Evolutionary conservation across 37 sponge, comb jelly and placozoan genomes (phyloP).

Genomic region (Lycopodina hypogea): DNA sequence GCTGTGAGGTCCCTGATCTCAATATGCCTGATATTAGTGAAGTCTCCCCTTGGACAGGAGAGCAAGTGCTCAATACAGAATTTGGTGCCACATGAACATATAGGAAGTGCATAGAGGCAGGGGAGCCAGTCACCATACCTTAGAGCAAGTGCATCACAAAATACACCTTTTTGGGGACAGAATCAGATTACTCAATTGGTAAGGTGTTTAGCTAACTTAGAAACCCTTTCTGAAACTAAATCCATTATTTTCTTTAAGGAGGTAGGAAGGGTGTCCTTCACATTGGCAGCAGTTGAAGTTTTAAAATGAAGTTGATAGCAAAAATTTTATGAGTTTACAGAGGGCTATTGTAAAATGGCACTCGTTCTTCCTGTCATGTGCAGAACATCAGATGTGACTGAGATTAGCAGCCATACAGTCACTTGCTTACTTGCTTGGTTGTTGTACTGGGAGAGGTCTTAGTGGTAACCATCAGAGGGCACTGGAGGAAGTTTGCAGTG

Average conservation of each 20-base stretch:
- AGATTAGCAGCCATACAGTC: too few species aligned
- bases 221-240: not conserved
- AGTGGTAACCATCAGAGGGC: not conserved
- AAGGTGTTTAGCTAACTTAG: not conserved
- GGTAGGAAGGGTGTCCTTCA: not conserved
- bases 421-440: not conserved
- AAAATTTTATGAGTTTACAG: not conserved
- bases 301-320: not conserved
- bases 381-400: not conserved
- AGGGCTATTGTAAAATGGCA: not conserved
- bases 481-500: not conserved
- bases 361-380: not conserved
- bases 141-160: too few species aligned
- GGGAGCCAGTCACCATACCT: too few species aligned
- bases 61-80: constrained; percentile 38
- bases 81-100: too few species aligned
- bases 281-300: not conserved
- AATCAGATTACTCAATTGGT: not conserved
- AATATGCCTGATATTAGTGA: too few species aligned
- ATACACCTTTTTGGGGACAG: not conserved
- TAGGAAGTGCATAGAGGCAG: too few species aligned
- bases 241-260: not conserved
- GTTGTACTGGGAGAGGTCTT: not conserved
- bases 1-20: too few species aligned
- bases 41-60: constrained; percentile 37